Evolutionary conservation across 2,797 vertebrate species (phyloP), one percentile per base, ranked within the genome.

Genomic region (Carduelis carduelis): DNA sequence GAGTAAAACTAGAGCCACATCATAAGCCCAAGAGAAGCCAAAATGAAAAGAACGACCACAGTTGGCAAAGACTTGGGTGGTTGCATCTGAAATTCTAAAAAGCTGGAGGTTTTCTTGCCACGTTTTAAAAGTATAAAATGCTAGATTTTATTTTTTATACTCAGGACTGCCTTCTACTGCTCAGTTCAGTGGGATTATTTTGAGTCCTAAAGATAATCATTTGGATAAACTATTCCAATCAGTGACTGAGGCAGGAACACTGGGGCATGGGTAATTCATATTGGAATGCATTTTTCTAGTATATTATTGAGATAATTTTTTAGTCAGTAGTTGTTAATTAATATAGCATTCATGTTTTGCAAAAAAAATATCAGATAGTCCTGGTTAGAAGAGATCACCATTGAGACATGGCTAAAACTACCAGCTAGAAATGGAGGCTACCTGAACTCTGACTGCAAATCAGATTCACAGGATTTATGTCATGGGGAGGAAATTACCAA

Each of bases 1-100:
- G 96, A 97, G 93, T 90, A 96, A 96, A 97, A 94, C 88, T 83
- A 89, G 74, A 95, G 84, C 87, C 91, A 91, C 87, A 93, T 92
- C 89, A 92, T 89, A 83, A 18, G 87, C 92, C 86, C 93, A 87
- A 68, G 93, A 96, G 93, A 95, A 97, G 93, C 55, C 87, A 95
- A 96, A 96, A 89, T 86, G 81, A 92, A 93, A 95, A 80, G 72
- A 92, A 93, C 6, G 9, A 65, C 55, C 14, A 13, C 70, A 90
- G 70, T 68, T 96, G 74, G 77, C 70, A 88, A 83, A 83, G 71
- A 60, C 46, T 94, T 90, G 68, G 65, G 93, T 71, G 72, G 61
- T 63, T 49, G 55, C 61, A 77, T 79, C 83, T 75, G 44, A 76
- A 80, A 66, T 35, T 88, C 76, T 61, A 90, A 90, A 92, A 87